Evolutionary conservation across 2,888 invertebrate species (phyloP), one percentile per base, ranked within the genome.

Genomic region (Cenopis cana): DNA sequence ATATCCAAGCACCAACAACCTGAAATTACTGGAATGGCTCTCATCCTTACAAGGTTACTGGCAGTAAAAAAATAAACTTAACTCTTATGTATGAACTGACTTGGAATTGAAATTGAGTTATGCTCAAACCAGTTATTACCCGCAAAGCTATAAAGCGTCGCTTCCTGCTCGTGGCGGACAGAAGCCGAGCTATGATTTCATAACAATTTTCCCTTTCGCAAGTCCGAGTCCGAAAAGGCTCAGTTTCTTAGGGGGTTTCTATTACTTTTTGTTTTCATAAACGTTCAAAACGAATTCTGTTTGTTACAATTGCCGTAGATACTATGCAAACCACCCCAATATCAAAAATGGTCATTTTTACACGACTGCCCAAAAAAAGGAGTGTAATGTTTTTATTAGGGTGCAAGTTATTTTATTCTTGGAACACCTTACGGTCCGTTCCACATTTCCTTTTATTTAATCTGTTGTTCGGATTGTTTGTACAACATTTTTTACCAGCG

Each of bases 141-240:
- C 75, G 79, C 79, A 78, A 81, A 82, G 81, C 82, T 79, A 84
- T 86, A 86, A 84, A 84, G 81, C 81, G 78, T 77, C 76, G 76
- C 85, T 89, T 89, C 88, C 89, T 88, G 81, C 82, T 86, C 68
- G 12, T 20, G 65, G 77, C 75, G 78, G 79, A 85, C 85, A 87
- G 86, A 87, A 87, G 86, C 85, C 82, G 82, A 76, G 81, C 78
- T 83, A 83, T 82, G 83, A 88, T 90, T 90, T 91, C 90, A 89
- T 90, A 90, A 91, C 86, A 84, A 87, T 90, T 89, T 88, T 89
- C 88, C 84, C 87, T 89, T 91, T 89, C 88, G 86, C 84, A 88
- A 89, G 81, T 81, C 68, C 6, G 73, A 77, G 77, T 79, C 76
- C 68, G 69, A 64, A 56, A 57, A 75, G 36, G 57, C 33, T 36